A percentile compares a stretch with the other conserved stretches of the same genome.
These are phyloP conservation scores for Nemurella pictetii DNA, from an alignment of 2,888 invertebrate genomes.

Conservation along the genomic window DNA sequence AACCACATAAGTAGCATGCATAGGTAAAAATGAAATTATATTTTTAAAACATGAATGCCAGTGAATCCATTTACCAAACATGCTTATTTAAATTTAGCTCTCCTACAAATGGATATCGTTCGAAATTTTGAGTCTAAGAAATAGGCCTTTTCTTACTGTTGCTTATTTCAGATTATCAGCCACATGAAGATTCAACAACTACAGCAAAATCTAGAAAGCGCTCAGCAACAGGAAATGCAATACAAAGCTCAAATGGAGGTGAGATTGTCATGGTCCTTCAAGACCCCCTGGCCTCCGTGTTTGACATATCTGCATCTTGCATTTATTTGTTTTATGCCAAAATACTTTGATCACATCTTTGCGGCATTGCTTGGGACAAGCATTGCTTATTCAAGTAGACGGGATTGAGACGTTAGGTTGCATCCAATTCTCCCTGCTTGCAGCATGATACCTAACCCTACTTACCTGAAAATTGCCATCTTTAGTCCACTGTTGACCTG, in stretches of 20 bases:
- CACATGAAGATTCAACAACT: conserved; percentile 62
- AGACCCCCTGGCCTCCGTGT: not conserved
- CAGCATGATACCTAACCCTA: not conserved
- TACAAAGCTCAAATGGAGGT: conserved; percentile 72
- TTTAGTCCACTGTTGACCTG: no score
- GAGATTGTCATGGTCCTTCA: no score
- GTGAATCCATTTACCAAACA: no score
- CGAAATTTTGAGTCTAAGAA: no score
- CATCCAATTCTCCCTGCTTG: not conserved
- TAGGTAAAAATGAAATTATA: no score
- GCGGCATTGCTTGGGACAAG: no score
- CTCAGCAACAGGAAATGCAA: conserved; percentile 79
- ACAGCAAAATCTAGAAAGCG: conserved; percentile 69
- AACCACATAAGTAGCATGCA: no score
- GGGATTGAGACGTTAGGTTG: not conserved
- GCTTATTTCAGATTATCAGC: conserved; percentile 57
- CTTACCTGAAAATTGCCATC: no score
- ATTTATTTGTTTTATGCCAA: not conserved
- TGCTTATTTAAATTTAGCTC: no score
- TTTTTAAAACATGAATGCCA: no score
- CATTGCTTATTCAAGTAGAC: not conserved
- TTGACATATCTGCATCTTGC: not conserved
- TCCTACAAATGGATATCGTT: no score
- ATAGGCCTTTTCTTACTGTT: not conserved
- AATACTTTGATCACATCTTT: not conserved